Evolutionary conservation across 2,113 vertebrate genomes (phyloP).

Genomic region (Crotalus helleri): DNA sequence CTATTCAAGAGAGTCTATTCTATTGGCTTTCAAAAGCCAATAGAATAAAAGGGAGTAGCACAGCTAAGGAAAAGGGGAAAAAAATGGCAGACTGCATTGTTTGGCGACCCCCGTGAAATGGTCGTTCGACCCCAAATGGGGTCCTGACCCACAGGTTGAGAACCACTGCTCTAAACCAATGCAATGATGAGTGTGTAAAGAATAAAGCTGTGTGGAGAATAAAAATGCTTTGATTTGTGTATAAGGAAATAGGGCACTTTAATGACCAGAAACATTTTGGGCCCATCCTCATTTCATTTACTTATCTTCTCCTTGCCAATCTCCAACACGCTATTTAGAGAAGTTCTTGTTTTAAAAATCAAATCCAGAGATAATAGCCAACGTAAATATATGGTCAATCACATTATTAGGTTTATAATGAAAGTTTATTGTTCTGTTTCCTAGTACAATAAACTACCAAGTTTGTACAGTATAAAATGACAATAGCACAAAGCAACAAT

Average conservation of each 20-base stretch:
- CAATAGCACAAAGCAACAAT: conserved; percentile 77
- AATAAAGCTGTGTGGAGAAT: conserved; percentile 28
- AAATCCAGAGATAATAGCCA: conserved; percentile 42
- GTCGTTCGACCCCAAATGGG: no score
- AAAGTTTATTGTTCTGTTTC: conserved; percentile 79
- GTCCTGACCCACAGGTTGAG: no score
- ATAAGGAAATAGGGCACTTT: conserved; percentile 35
- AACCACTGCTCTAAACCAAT: conserved; percentile 8
- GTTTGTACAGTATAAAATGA: conserved; percentile 81
- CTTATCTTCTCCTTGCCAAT: conserved; percentile 26
- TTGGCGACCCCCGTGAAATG: no score
- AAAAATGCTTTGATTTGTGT: conserved; percentile 22
- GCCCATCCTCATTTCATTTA: conserved; percentile 26
- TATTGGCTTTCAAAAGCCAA: no score
- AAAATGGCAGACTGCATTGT: no score
- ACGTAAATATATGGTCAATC: conserved; percentile 59
- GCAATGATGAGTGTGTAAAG: conserved; percentile 8
- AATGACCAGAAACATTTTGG: conserved; percentile 13
- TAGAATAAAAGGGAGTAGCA: no score
- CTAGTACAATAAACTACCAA: conserved; percentile 78
- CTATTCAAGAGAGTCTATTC: no score
- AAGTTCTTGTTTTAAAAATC: conserved; percentile 51
- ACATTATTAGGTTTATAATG: conserved; percentile 70
- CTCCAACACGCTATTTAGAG: conserved; percentile 36
- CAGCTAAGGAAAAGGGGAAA: no score